Conservation (phyloP, 1,140 invertebrate species). For the Polypedilum pembai region DNA sequence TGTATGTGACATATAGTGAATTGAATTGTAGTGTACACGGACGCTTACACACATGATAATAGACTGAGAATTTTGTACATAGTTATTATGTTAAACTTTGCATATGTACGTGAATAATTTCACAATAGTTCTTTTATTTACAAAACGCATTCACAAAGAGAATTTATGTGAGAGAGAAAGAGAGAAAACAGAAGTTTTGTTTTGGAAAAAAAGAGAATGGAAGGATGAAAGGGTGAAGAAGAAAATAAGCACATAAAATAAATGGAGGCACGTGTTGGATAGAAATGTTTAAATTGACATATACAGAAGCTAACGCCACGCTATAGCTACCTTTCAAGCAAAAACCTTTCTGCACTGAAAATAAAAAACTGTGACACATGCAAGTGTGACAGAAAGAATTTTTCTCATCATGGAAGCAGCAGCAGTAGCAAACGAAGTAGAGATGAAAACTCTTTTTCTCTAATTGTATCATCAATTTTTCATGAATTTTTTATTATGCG, state of each 20-base stretch:
- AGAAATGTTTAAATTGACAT: constrained; percentile 1
- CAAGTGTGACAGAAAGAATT: neutral
- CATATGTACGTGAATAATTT: no score
- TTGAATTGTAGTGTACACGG: neutral
- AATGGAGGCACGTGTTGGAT: constrained; percentile 15
- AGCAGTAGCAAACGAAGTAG: neutral
- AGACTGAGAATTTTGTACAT: no score
- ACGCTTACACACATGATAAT: neutral
- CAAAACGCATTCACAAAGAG: no score
- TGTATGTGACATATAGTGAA: neutral
- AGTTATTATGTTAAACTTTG: no score
- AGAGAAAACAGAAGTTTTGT: no score
- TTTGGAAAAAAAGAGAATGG: neutral
- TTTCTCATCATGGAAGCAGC: neutral
- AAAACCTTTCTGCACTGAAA: neutral
- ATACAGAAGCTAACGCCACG: neutral
- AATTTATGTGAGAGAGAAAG: no score
- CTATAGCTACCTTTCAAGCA: neutral
- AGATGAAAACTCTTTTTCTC: neutral
- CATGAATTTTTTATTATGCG: no score
- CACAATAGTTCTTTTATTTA: no score
- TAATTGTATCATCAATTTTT: constrained; percentile 16
- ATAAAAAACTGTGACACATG: constrained; percentile 17
- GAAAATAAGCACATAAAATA: constrained; percentile 11
- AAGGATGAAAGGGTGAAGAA: neutral